Base-by-base conservation (phyloP, 2,113 vertebrate species). In the Cochlearius cochlearius region DNA sequence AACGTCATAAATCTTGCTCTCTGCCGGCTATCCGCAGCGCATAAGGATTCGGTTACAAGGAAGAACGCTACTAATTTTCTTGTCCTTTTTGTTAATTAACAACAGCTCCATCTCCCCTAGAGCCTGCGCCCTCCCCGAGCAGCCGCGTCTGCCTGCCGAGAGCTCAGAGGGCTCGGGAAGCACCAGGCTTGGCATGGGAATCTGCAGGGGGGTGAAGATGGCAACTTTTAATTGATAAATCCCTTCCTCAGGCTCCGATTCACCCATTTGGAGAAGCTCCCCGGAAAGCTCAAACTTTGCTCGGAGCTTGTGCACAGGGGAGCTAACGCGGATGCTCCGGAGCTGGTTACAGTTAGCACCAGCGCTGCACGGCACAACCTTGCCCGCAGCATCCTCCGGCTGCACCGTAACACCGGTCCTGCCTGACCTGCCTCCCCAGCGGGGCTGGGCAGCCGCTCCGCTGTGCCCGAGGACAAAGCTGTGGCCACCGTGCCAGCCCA, bases 11-110 rank as follows among this genome's bases (percentile, higher is more conserved):
- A 96, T 96, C 95, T 94, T 88, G 76, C 69, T 95, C 83, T 75
- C 83, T 82, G 64, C 49, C 7, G 5, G 69, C 86, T 91, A 66
- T 87, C 94, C 8, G 43, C 83, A 85, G 55, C 0, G 39, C 89
- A 94, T 89, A 64, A 92, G 88, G 88, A 94, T 89, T 95, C 0
- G 0, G 79, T 72, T 95, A 91, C 1, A 0, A 84, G 76, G 76
- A 81, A 92, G 60, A 92, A 89, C 0, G 0, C 83, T 91, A 89
- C 95, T 94, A 78, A 92, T 96, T 95, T 91, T 79, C 68, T 90
- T 52, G 72, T 86, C 67, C 56, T 90, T 88, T 93, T 81, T 81
- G 86, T 92, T 94, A 95, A 97, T 92, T 94, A 96, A 87, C 72
- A 86, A 45, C 52, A 91, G 76, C 34, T 89, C 58, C 79, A 29